Evolutionary conservation across 2,888 invertebrate species (phyloP).

Genomic region (Yponomeuta evonymella): DNA sequence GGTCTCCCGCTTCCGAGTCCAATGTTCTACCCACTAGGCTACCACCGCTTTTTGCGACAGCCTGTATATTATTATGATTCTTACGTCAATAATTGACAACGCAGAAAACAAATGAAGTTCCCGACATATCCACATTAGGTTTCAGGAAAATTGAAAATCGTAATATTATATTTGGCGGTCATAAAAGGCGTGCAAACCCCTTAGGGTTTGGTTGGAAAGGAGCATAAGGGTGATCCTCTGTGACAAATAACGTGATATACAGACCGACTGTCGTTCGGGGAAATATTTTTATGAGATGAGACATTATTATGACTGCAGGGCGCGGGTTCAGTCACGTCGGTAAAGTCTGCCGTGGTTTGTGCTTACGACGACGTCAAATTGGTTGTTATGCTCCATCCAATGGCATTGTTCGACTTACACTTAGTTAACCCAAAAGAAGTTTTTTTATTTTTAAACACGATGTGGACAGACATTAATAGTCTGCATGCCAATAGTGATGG

Average conservation of each 20-base stretch:
- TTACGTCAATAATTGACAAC: no score
- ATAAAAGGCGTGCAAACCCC: conserved; percentile 74
- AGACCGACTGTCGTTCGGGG: conserved; percentile 72
- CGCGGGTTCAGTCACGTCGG: conserved; percentile 54
- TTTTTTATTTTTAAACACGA: not conserved
- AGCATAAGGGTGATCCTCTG: conserved; percentile 77
- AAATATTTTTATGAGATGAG: conserved; percentile 77
- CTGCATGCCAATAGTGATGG: not conserved
- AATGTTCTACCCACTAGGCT: no score
- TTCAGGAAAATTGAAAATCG: conserved; percentile 66
- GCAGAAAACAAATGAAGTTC: not conserved
- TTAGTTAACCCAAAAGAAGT: not conserved
- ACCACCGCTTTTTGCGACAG: no score
- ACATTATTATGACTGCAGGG: conserved; percentile 75
- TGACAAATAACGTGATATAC: conserved; percentile 77
- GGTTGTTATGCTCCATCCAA: not conserved
- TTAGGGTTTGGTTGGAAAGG: conserved; percentile 77
- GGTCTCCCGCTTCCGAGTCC: no score
- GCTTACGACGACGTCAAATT: conserved; percentile 40
- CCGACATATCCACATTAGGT: conserved; percentile 45
- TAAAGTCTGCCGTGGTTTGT: conserved; percentile 59
- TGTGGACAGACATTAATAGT: not conserved
- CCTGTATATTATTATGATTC: no score
- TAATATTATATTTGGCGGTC: conserved; percentile 75
- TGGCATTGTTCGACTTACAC: not conserved